Base-by-base conservation (phyloP, 35 echinoderm and acorn worm species). In the Ptychodera flava region DNA sequence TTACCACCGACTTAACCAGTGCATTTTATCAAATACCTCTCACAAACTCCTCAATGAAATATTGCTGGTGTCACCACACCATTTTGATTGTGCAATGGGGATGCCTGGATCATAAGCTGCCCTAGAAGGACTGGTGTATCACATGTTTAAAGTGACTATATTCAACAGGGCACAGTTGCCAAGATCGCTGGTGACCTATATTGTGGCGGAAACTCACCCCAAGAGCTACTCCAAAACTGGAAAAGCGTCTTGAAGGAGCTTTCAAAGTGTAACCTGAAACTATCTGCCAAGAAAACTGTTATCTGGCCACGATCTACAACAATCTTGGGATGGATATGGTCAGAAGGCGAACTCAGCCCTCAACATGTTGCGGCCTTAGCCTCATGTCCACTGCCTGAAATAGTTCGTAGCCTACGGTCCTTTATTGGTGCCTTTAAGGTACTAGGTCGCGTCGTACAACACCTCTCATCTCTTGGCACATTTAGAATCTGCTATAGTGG, bases 31-130 rank as follows among this genome's bases (percentile, higher is more conserved):
- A n/a, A n/a, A n/a, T n/a, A n/a, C n/a, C n/a, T n/a, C n/a, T n/a
- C n/a, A n/a, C n/a, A n/a, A n/a, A n/a, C n/a, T n/a, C n/a, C n/a
- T n/a, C n/a, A n/a, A n/a, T n/a, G n/a, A n/a, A n/a, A 93, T 76
- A 0, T 93, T 28, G 86, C 90, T 77, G 84, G 80, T 81, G 91
- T 90, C 12, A 79, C 78, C n/a, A 90, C 88, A 0, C 91, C 88
- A 2, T 93, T 93, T 79, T 38, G 84, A n/a, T 16, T 90, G 81
- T 33, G 91, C 91, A 36, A 89, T 93, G 87, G 84, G 91, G 1
- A 89, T 93, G 84, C 87, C 91, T 16, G 87, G 88, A 0, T 93
- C 91, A 35, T 85, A 92, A 76, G 88, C 85, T 77, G 90, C 85
- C 29, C 76, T 92, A 16, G 90, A 88, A 35, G 88, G 90, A 37